Evolutionary conservation across 2,113 vertebrate genomes (phyloP).

Genomic region (Ibidorhyncha struthersii): DNA sequence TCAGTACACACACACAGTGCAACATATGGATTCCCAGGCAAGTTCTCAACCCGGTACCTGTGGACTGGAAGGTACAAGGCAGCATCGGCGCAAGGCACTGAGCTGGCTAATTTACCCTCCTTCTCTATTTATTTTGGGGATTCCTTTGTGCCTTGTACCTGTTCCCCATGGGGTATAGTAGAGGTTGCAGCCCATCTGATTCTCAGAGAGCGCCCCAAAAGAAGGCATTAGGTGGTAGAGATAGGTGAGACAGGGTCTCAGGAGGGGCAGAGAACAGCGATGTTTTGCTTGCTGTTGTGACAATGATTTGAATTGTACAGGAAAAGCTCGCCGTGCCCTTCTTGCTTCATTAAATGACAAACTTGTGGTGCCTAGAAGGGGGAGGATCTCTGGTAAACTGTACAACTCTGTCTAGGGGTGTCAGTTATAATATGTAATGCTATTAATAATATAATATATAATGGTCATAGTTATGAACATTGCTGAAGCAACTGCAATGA

Average conservation of each 20-base stretch:
- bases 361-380: too few relatives aligned
- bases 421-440: too few relatives aligned
- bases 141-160: neutral
- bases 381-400: neutral
- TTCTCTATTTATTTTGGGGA: neutral
- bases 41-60: neutral
- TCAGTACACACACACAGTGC: neutral
- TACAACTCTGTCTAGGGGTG: neutral
- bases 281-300: neutral
- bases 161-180: neutral
- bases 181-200: neutral
- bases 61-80: neutral
- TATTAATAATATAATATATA: too few relatives aligned
- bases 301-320: neutral
- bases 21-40: neutral
- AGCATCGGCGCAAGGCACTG: too few relatives aligned
- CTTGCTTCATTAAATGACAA: neutral
- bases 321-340: neutral
- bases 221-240: neutral
- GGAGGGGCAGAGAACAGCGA: neutral
- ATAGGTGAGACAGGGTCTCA: neutral
- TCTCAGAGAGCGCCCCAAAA: neutral
- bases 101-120: neutral
- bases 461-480: neutral
- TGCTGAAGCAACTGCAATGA: neutral